These are phyloP conservation scores for Halocynthia aurantium DNA, from an alignment of 23 tunicate genomes.

Conservation along the genomic window DNA sequence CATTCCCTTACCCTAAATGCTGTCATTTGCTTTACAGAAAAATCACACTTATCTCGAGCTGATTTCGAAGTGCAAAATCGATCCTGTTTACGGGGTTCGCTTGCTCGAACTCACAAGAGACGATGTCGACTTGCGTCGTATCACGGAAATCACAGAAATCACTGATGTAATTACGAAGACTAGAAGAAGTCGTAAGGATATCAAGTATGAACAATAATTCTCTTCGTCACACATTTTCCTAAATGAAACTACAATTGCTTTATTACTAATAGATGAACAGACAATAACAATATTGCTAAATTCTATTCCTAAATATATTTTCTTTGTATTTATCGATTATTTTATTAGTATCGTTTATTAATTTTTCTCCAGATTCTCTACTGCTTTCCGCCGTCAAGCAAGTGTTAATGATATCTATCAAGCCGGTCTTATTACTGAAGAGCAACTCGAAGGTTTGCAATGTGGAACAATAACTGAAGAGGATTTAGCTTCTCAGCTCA, in stretches of 20 bases:
- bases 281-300: background rate
- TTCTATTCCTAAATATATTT: background rate
- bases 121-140: slow-evolving; percentile 40
- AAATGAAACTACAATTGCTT: background rate
- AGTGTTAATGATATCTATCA: slow-evolving; percentile 55
- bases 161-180: background rate
- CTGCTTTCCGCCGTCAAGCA: slow-evolving; percentile 75
- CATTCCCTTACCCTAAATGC: background rate
- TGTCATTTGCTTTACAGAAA: slow-evolving; percentile 41
- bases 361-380: slow-evolving; percentile 40
- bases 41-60: slow-evolving; percentile 78
- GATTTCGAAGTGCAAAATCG: slow-evolving; percentile 40
- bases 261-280: background rate
- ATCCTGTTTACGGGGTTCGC: slow-evolving; percentile 29
- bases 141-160: slow-evolving; percentile 12
- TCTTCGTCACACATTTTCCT: background rate
- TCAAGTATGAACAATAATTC: slow-evolving; percentile 14
- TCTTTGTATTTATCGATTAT: background rate
- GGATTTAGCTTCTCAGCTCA: slow-evolving; percentile 60
- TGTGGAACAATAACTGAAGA: slow-evolving; percentile 48
- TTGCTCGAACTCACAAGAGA: slow-evolving; percentile 48
- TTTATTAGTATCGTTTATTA: background rate
- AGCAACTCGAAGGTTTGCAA: slow-evolving; percentile 56
- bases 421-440: slow-evolving; percentile 81
- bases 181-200: slow-evolving; percentile 29